Conservation (phyloP, 2,797 vertebrate genomes). For the Gila robusta region DNA sequence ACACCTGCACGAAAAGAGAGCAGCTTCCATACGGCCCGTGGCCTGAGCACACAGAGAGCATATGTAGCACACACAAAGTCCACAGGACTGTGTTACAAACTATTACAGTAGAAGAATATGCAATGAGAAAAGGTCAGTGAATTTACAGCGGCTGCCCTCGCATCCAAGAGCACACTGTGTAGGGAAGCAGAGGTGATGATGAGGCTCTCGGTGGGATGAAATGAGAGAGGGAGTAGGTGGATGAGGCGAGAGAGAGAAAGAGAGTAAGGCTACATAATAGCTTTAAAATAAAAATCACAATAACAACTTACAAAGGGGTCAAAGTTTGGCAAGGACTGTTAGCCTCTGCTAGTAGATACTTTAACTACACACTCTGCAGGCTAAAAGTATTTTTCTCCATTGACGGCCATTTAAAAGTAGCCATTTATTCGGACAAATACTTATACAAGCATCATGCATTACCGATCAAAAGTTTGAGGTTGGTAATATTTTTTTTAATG, state of each 20-base stretch:
- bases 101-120: slow-evolving; percentile 33
- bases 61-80: slow-evolving; percentile 3
- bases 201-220: slow-evolving; percentile 4
- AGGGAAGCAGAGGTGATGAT: slow-evolving; percentile 22
- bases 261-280: not conserved
- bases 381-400: not conserved
- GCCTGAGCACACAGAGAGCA: not conserved
- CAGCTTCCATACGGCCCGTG: slow-evolving; percentile 7
- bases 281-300: not conserved
- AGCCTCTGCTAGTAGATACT: not conserved
- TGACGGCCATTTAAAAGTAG: not conserved
- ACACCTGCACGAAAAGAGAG: slow-evolving; percentile 43
- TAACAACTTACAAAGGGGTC: not conserved
- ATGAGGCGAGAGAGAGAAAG: not conserved
- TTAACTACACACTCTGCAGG: not conserved
- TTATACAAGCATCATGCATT: not conserved
- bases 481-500: not conserved
- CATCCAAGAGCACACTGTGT: slow-evolving; percentile 27
- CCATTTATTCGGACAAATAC: not conserved
- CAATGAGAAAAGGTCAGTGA: slow-evolving; percentile 40
- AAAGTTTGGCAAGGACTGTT: not conserved
- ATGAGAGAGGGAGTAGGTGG: slow-evolving; percentile 34
- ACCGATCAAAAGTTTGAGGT: not conserved
- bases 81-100: slow-evolving; percentile 24
- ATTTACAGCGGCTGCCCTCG: slow-evolving; percentile 39